These are phyloP conservation scores for Apis cerana DNA, from an alignment of 1,140 invertebrate genomes.

Conservation along the genomic window DNA sequence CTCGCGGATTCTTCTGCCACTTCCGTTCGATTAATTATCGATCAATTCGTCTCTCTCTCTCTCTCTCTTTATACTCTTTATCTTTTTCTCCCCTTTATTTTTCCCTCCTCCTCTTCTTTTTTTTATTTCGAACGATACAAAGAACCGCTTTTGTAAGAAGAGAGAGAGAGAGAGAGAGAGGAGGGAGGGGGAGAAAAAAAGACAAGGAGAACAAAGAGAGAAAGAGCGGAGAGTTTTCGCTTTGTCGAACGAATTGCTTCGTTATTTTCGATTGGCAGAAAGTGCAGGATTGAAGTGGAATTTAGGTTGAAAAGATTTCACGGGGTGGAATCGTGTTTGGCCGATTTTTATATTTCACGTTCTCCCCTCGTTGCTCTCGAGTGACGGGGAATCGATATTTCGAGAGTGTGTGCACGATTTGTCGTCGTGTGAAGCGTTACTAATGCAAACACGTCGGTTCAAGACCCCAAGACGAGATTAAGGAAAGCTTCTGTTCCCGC, in stretches of 20 bases:
- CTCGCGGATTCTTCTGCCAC: slow-evolving; percentile 9
- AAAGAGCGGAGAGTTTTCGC: neutral
- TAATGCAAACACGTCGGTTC: neutral
- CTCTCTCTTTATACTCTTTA: neutral
- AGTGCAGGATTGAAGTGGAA: neutral
- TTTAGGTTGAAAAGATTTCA: neutral
- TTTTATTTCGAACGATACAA: neutral
- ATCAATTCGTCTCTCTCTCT: slow-evolving; percentile 2
- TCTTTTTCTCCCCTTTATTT: neutral
- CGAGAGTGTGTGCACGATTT: neutral
- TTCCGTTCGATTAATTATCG: slow-evolving; percentile 49
- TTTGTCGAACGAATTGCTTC: neutral
- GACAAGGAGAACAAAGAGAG: neutral
- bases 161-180: neutral
- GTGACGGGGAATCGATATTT: neutral
- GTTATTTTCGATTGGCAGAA: neutral
- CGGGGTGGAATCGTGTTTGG: neutral
- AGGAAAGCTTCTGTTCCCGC: slow-evolving; percentile 1
- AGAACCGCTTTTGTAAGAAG: neutral
- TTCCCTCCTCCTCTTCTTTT: neutral
- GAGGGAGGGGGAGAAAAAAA: neutral
- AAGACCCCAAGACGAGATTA: slow-evolving; percentile 14
- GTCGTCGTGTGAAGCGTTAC: slow-evolving; percentile 4
- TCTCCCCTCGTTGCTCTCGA: neutral
- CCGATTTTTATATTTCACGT: neutral